Evolutionary conservation across 2,888 invertebrate genomes (phyloP).

Genomic region (Caenorhabditis sp.): DNA sequence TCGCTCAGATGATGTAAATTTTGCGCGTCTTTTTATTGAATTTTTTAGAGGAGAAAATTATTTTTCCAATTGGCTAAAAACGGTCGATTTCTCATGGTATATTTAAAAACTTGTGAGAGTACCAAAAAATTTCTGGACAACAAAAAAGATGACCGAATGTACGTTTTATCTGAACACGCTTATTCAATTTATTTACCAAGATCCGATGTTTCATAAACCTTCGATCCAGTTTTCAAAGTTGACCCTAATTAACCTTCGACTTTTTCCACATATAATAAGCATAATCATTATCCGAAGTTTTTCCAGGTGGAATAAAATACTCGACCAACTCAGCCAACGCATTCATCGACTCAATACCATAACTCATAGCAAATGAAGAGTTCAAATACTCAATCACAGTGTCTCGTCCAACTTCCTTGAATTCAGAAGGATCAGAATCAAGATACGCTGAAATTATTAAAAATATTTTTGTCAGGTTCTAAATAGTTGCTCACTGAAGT

Average conservation of each 20-base stretch:
- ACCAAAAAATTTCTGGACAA: no score
- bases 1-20: no score
- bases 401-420: conserved; percentile 15
- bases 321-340: conserved; percentile 8
- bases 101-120: no score
- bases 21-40: no score
- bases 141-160: no score
- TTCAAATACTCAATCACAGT: conserved; percentile 32
- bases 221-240: no score
- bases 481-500: conserved; percentile 16
- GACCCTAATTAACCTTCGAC: conserved; percentile 11
- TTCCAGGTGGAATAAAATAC: conserved; percentile 11
- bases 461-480: background rate
- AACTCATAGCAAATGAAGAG: conserved; percentile 15
- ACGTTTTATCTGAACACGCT: no score
- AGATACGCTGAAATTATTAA: conserved; percentile 6
- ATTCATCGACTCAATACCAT: conserved; percentile 19
- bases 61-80: no score
- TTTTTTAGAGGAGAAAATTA: no score
- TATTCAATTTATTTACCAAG: no score
- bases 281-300: conserved; percentile 16
- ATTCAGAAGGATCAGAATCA: conserved; percentile 19
- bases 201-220: no score
- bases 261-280: conserved; percentile 19
- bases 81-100: no score